A percentile compares a stretch with the other conserved stretches of the same genome.
phyloP scores from a whole-genome alignment of 2,113 vertebrate species.

The Hiodon tergisus region DNA sequence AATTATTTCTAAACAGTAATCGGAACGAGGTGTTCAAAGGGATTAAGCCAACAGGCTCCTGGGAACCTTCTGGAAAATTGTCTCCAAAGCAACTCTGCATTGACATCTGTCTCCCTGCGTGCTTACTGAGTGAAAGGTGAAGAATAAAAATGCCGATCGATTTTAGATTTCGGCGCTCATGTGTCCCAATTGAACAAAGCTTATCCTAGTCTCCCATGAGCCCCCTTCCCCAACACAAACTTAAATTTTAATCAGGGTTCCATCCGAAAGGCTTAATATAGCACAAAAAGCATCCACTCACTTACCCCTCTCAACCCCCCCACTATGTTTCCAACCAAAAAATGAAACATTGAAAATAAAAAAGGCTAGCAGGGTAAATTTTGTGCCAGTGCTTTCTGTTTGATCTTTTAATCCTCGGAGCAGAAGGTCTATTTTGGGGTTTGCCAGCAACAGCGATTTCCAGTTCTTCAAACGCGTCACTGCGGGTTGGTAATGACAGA shows the following conservation, averaged over 20 bases:
- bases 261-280: conserved; percentile 34
- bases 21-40: not conserved
- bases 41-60: not conserved
- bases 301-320: conserved; percentile 5
- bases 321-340: conserved; percentile 27
- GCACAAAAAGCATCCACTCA: conserved; percentile 11
- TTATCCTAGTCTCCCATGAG: conserved; percentile 20
- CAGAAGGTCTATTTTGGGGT: conserved; percentile 40
- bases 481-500: conserved; percentile 2
- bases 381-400: conserved; percentile 35
- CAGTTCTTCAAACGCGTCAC: conserved; percentile 31
- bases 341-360: conserved; percentile 5
- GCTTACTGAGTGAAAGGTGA: not conserved
- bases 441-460: conserved; percentile 32
- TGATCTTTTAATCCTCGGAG: conserved; percentile 45
- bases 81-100: not conserved
- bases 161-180: not conserved
- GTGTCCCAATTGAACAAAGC: conserved; percentile 5
- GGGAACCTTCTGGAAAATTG: not conserved
- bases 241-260: conserved; percentile 40
- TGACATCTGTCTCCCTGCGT: not conserved
- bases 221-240: conserved; percentile 43
- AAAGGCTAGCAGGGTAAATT: conserved; percentile 27
- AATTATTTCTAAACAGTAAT: conserved; percentile 3
- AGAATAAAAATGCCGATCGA: not conserved